A percentile compares a stretch with the other conserved stretches of the same genome.
These are phyloP conservation scores for Eupleurogrammus muticus DNA, from an alignment of 2,797 vertebrate genomes.

Conservation along the genomic window DNA sequence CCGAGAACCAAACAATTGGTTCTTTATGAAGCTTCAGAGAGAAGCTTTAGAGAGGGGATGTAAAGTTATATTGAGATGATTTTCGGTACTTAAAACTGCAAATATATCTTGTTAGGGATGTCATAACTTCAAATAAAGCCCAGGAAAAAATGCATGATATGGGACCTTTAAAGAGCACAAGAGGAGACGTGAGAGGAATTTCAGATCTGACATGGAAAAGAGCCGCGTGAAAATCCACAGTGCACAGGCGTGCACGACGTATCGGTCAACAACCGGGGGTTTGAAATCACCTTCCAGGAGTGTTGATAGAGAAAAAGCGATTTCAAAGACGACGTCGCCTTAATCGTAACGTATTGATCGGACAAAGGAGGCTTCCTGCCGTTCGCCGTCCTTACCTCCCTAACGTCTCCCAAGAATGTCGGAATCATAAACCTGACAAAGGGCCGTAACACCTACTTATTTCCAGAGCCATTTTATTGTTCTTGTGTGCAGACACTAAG, in stretches of 20 bases:
- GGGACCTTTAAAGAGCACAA: not conserved
- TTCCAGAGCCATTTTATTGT: conserved; percentile 67
- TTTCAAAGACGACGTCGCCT: not conserved
- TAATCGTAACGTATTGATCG: not conserved
- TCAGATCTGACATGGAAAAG: not conserved
- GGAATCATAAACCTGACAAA: conserved; percentile 60
- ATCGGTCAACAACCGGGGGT: not conserved
- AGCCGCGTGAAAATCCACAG: not conserved
- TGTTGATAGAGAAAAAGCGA: not conserved
- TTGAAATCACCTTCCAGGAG: not conserved
- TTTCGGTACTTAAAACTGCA: too few relatives aligned
- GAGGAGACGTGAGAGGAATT: not conserved
- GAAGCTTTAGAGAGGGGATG: too few relatives aligned
- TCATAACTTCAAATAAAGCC: too few relatives aligned
- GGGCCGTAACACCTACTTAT: conserved; percentile 49
- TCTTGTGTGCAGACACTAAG: conserved; percentile 47
- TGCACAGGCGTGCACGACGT: not conserved
- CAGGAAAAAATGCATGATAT: too few relatives aligned
- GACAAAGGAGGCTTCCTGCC: not conserved
- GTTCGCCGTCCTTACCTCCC: not conserved
- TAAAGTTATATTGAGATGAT: too few relatives aligned
- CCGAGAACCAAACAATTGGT: too few relatives aligned
- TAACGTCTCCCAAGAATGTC: conserved; percentile 54
- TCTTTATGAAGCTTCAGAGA: too few relatives aligned
- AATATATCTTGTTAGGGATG: too few relatives aligned